These are phyloP conservation scores for Genyomyrus donnyi DNA, from an alignment of 2,113 vertebrate genomes.

Conservation along the genomic window DNA sequence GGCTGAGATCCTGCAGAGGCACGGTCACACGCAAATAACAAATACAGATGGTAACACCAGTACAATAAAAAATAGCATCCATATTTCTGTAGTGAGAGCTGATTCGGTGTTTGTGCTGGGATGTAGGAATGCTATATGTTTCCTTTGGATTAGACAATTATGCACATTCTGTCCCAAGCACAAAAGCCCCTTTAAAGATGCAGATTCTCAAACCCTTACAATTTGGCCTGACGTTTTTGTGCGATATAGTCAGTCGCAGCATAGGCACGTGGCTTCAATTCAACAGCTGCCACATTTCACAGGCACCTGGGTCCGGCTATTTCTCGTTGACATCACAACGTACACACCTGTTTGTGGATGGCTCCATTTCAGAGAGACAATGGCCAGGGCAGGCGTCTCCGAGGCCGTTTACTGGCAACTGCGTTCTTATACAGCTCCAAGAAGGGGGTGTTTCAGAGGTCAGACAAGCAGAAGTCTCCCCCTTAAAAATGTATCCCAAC, in stretches of 20 bases:
- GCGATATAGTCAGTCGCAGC: neutral
- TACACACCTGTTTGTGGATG: neutral
- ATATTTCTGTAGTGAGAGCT: neutral
- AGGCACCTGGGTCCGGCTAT: neutral
- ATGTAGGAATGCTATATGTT: neutral
- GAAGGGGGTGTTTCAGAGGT: neutral
- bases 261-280: neutral
- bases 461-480: neutral
- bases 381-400: neutral
- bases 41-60: neutral
- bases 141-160: neutral
- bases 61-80: neutral
- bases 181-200: slow-evolving; percentile 11
- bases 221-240: neutral
- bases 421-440: neutral
- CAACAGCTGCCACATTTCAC: neutral
- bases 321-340: neutral
- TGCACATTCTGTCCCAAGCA: slow-evolving; percentile 3
- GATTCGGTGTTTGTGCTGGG: neutral
- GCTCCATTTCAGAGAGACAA: neutral
- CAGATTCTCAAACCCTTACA: neutral
- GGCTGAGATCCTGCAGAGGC: neutral
- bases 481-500: neutral
- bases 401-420: neutral
- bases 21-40: neutral